phyloP scores from a whole-genome alignment of 2,888 invertebrate species.

The Ophion costatus region DNA sequence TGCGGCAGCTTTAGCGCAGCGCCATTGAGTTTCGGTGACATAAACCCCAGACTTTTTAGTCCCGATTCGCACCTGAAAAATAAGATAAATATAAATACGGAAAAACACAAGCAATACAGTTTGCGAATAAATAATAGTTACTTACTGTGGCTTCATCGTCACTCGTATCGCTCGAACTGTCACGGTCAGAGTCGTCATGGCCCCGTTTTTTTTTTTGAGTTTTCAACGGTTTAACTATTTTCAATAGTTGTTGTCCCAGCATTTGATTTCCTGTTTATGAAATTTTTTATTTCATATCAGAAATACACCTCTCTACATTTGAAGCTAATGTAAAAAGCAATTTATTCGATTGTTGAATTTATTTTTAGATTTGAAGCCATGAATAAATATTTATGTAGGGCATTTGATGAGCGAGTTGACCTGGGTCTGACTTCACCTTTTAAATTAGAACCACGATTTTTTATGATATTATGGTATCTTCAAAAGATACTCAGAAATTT shows the following conservation, averaged over 20 bases:
- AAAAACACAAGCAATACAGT: neutral
- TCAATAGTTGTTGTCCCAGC: neutral
- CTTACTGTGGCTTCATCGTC: neutral
- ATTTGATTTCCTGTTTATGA: neutral
- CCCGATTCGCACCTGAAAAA: constrained; percentile 1
- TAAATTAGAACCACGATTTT: too few species aligned
- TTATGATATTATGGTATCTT: too few species aligned
- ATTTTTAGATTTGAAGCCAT: neutral
- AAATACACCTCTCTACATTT: neutral
- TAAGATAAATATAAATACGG: neutral
- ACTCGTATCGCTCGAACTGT: neutral
- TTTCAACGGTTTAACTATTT: neutral
- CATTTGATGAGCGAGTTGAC: too few species aligned
- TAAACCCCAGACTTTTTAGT: neutral
- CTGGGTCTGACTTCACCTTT: too few species aligned
- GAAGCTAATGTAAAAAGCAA: neutral
- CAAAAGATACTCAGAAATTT: too few species aligned
- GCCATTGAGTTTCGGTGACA: neutral
- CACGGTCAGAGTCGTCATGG: neutral
- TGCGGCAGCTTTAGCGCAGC: neutral
- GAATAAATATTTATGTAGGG: neutral
- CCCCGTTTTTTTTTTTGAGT: neutral
- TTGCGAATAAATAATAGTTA: neutral
- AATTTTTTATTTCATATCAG: neutral
- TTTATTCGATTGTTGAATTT: neutral